Conservation (phyloP, 92 coral and sea anemone species). For the Scolanthus callimorphus region DNA sequence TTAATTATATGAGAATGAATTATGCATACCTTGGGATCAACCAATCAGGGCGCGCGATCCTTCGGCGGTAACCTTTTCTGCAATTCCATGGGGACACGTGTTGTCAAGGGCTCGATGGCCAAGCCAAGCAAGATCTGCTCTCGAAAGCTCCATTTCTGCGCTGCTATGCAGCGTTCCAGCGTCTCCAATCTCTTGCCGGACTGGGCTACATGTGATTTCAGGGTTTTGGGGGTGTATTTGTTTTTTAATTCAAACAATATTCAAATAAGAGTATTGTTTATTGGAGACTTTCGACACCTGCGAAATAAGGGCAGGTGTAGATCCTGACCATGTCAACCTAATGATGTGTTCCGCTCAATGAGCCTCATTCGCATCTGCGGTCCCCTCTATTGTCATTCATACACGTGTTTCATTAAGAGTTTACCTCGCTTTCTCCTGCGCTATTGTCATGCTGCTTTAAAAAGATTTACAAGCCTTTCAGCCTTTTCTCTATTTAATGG, state of each 20-base stretch:
- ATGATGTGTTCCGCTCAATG: slow-evolving; percentile 93
- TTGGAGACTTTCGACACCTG: slow-evolving; percentile 93
- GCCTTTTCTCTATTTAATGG: slow-evolving; percentile 96
- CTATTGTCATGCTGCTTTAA: slow-evolving; percentile 86
- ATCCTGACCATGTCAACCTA: slow-evolving; percentile 83
- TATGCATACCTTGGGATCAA: slow-evolving; percentile 78
- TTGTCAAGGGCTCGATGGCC: slow-evolving; percentile 25
- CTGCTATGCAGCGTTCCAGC: not conserved
- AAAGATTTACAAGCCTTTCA: slow-evolving; percentile 97
- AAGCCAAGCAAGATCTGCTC: too few species aligned
- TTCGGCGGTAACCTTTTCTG: slow-evolving; percentile 64
- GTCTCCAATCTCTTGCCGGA: slow-evolving; percentile 32
- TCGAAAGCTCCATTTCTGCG: not conserved
- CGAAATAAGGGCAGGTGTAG: slow-evolving; percentile 75
- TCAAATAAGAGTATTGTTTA: slow-evolving; percentile 75
- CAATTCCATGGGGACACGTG: slow-evolving; percentile 65
- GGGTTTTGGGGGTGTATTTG: slow-evolving; percentile 69
- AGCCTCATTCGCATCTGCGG: slow-evolving; percentile 96
- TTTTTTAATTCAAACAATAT: slow-evolving; percentile 90
- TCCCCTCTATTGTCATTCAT: slow-evolving; percentile 66
- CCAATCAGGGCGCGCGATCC: slow-evolving; percentile 73
- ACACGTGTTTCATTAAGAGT: slow-evolving; percentile 98
- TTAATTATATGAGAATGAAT: slow-evolving; percentile 98
- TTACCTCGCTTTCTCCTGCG: slow-evolving; percentile 74
- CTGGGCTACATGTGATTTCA: slow-evolving; percentile 52